Evolutionary conservation across 1,140 invertebrate genomes (phyloP).

Genomic region (Lethocerus indicus): DNA sequence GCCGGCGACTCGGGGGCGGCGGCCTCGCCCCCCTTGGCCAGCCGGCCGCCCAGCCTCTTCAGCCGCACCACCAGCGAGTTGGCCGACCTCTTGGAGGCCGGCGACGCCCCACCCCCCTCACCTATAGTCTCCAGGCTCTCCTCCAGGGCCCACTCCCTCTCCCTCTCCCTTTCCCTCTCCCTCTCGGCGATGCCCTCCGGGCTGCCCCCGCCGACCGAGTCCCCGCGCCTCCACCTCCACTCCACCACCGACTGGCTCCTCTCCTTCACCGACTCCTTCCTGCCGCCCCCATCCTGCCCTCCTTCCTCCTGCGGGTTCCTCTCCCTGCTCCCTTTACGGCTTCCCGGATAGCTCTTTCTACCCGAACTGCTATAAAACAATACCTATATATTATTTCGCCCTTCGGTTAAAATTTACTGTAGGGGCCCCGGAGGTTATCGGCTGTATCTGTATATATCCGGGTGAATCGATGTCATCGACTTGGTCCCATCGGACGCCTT

Average conservation of each 20-base stretch:
- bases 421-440: no score
- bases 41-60: conserved; percentile 2
- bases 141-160: not conserved
- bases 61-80: conserved; percentile 5
- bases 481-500: no score
- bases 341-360: conserved; percentile 39
- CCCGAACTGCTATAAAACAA: conserved; percentile 22
- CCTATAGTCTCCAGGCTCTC: not conserved
- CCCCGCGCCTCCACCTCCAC: not conserved
- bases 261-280: not conserved
- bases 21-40: not conserved
- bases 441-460: no score
- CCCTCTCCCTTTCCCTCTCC: not conserved
- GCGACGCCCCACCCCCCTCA: conserved; percentile 3
- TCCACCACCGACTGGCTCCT: not conserved
- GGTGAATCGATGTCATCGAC: no score
- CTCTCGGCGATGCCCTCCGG: conserved; percentile 1
- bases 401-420: no score
- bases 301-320: conserved; percentile 20
- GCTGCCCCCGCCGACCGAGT: conserved; percentile 1
- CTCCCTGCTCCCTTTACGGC: conserved; percentile 37
- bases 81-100: not conserved
- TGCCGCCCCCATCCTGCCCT: not conserved
- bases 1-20: conserved; percentile 8
- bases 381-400: no score